phyloP scores from a whole-genome alignment of 2,113 vertebrate species.

The Oplegnathus fasciatus region DNA sequence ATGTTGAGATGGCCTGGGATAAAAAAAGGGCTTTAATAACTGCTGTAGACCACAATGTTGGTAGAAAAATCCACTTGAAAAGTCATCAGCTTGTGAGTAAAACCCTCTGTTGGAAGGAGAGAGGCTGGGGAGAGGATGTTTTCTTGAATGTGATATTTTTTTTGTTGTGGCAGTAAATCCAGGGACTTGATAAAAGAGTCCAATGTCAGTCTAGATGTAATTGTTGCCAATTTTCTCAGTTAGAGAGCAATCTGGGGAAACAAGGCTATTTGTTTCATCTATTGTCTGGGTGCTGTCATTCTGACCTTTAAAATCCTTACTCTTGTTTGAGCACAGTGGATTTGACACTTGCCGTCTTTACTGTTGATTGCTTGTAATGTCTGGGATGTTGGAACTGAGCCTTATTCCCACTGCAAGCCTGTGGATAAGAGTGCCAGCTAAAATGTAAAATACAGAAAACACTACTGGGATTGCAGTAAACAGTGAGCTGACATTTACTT shows the following conservation, averaged over 20 bases:
- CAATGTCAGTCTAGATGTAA: slow-evolving; percentile 52
- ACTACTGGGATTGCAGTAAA: background rate
- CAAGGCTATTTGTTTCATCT: slow-evolving; percentile 48
- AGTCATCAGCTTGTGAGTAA: slow-evolving; percentile 17
- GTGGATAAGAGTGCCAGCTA: background rate
- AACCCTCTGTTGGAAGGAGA: background rate
- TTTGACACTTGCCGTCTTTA: slow-evolving; percentile 46
- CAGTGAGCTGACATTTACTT: slow-evolving; percentile 33
- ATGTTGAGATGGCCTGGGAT: background rate
- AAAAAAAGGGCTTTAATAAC: background rate
- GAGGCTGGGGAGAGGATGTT: slow-evolving; percentile 14
- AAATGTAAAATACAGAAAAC: slow-evolving; percentile 28
- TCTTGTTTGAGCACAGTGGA: slow-evolving; percentile 33
- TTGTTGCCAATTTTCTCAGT: slow-evolving; percentile 64
- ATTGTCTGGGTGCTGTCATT: slow-evolving; percentile 48
- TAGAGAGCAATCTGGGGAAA: slow-evolving; percentile 52
- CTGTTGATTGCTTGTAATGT: slow-evolving; percentile 46
- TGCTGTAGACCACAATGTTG: background rate
- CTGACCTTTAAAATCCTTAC: slow-evolving; percentile 66
- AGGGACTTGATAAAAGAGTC: slow-evolving; percentile 41
- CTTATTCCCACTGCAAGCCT: background rate
- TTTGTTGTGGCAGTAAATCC: slow-evolving; percentile 44
- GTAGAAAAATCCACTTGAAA: slow-evolving; percentile 26
- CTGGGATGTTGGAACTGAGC: slow-evolving; percentile 4
- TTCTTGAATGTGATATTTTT: slow-evolving; percentile 14